Conservation (phyloP, 2,113 vertebrate genomes). For the Labeo rohita region DNA sequence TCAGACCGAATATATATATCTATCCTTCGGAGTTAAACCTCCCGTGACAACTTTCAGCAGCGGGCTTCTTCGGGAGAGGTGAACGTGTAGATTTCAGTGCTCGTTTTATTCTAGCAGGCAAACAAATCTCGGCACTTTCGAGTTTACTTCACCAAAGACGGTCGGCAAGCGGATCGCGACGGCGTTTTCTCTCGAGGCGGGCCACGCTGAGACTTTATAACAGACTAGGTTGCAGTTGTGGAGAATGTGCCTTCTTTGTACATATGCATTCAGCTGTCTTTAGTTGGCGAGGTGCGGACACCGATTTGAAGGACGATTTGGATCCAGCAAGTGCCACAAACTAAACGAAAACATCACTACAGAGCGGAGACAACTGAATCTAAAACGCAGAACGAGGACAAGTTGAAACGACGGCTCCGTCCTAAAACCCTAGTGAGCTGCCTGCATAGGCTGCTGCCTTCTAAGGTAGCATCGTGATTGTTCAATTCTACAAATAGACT, state of each 20-base stretch:
- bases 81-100: slow-evolving; percentile 73
- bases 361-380: slow-evolving; percentile 79
- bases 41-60: slow-evolving; percentile 77
- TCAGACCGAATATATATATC: slow-evolving; percentile 65
- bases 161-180: slow-evolving; percentile 85
- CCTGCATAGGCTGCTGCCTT: not conserved
- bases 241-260: slow-evolving; percentile 99
- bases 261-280: slow-evolving; percentile 86
- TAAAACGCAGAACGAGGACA: slow-evolving; percentile 56
- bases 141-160: slow-evolving; percentile 96
- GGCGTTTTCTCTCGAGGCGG: slow-evolving; percentile 83
- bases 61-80: slow-evolving; percentile 68
- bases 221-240: slow-evolving; percentile 89
- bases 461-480: not conserved
- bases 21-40: slow-evolving; percentile 81
- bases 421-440: slow-evolving; percentile 11
- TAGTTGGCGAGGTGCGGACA: slow-evolving; percentile 85
- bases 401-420: slow-evolving; percentile 80
- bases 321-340: slow-evolving; percentile 91
- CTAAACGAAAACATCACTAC: slow-evolving; percentile 81
- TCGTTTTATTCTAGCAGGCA: slow-evolving; percentile 80
- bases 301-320: slow-evolving; percentile 90
- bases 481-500: not conserved
- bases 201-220: slow-evolving; percentile 83
- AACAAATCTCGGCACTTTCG: slow-evolving; percentile 93